Conservation (phyloP, 2,888 invertebrate genomes). For the Zygaena filipendulae region DNA sequence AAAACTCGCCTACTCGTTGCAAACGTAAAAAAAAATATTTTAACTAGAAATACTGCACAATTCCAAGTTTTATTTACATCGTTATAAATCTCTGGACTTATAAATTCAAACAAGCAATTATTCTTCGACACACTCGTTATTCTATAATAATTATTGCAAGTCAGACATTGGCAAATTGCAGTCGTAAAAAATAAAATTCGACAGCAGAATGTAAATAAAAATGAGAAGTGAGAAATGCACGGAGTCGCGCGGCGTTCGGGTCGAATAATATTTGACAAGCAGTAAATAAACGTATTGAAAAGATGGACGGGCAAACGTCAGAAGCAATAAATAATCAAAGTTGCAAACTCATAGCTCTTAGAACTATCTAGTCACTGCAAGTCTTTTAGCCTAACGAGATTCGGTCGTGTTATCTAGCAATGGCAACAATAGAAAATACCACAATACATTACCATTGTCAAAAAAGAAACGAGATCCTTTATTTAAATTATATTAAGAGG, state of each 20-base stretch:
- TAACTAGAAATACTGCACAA: too few species aligned
- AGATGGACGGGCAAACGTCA: slow-evolving; percentile 41
- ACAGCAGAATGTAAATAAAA: slow-evolving; percentile 39
- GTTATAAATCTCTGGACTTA: too few species aligned
- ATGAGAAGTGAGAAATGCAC: slow-evolving; percentile 32
- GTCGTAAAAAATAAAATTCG: slow-evolving; percentile 36
- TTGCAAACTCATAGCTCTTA: slow-evolving; percentile 28
- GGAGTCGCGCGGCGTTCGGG: slow-evolving; percentile 30
- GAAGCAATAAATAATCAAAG: slow-evolving; percentile 32
- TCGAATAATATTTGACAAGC: slow-evolving; percentile 51
- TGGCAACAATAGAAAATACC: too few species aligned
- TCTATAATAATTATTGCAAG: slow-evolving; percentile 27
- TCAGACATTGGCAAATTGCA: slow-evolving; percentile 33
- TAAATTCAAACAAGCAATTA: too few species aligned
- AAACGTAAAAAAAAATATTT: too few species aligned
- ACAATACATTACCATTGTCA: too few species aligned
- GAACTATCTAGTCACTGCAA: slow-evolving; percentile 33
- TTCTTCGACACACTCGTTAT: slow-evolving; percentile 21
- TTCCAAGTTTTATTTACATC: too few species aligned
- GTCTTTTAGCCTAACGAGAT: slow-evolving; percentile 44
- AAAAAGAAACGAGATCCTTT: too few species aligned
- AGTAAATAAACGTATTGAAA: slow-evolving; percentile 56
- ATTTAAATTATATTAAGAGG: too few species aligned
- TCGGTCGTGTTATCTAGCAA: slow-evolving; percentile 47
- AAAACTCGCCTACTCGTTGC: too few species aligned